phyloP scores from a whole-genome alignment of 2,888 invertebrate species.

The Blastobasis adustella region DNA sequence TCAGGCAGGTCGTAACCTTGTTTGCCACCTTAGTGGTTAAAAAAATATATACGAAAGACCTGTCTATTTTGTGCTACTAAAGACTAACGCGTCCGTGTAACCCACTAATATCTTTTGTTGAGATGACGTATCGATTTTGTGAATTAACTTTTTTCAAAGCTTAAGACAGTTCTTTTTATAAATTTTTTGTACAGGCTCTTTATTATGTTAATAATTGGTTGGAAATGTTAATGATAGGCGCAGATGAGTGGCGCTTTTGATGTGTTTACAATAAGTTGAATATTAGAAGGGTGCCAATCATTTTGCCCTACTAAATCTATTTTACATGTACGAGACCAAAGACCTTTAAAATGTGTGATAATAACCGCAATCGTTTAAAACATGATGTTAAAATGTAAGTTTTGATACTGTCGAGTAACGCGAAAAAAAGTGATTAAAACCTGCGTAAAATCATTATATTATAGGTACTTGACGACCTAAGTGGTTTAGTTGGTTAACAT shows the following conservation, averaged over 20 bases:
- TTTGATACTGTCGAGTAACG: neutral
- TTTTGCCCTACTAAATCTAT: no score
- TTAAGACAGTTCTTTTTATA: no score
- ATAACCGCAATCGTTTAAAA: no score
- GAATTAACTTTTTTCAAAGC: conserved; percentile 35
- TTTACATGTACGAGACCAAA: neutral
- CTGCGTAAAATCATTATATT: no score
- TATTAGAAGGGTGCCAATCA: neutral
- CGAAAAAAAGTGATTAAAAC: no score
- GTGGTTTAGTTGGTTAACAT: no score
- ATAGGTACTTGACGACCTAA: no score
- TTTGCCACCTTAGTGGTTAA: no score
- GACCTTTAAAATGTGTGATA: neutral
- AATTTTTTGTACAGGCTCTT: conserved; percentile 20
- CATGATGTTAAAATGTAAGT: neutral
- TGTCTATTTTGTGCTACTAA: no score
- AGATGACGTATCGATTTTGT: conserved; percentile 55
- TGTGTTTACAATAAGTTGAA: conserved; percentile 12
- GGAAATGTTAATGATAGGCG: conserved; percentile 26
- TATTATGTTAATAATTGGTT: conserved; percentile 53
- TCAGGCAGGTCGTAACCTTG: no score
- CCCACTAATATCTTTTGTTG: conserved; percentile 37
- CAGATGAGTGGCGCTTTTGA: conserved; percentile 12
- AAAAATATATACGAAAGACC: no score
- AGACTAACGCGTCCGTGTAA: neutral